Evolutionary conservation across 2,797 vertebrate genomes (phyloP).

Genomic region (Spheniscus humboldti): DNA sequence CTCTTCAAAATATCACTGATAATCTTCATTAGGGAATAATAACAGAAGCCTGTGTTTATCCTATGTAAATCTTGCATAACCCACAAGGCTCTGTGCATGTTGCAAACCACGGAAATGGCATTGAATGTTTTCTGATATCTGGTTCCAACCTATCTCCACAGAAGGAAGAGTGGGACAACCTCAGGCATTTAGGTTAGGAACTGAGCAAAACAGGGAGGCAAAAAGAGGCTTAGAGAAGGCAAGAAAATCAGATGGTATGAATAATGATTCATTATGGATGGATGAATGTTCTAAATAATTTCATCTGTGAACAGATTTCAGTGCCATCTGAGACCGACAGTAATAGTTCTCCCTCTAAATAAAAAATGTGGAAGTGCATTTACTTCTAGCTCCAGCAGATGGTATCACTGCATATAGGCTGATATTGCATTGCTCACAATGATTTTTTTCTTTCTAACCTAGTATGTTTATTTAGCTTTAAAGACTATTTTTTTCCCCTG

Average conservation of each 20-base stretch:
- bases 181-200: not conserved
- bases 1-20: not conserved
- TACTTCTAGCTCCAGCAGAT: not conserved
- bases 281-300: slow-evolving; percentile 4
- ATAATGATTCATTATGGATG: not conserved
- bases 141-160: not conserved
- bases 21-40: not conserved
- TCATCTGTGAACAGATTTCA: not conserved
- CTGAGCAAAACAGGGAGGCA: not conserved
- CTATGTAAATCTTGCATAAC: not conserved
- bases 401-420: not conserved
- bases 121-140: not conserved
- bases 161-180: not conserved
- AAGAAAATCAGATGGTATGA: not conserved
- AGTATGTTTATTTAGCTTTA: not conserved
- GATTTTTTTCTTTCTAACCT: not conserved
- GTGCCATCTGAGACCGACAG: not conserved
- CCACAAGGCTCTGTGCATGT: not conserved
- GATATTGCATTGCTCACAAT: not conserved
- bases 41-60: not conserved
- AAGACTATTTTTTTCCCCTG: not conserved
- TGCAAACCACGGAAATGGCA: not conserved
- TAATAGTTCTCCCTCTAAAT: not conserved
- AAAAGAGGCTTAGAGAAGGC: not conserved
- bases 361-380: slow-evolving; percentile 12